A percentile compares a stretch with the other conserved stretches of the same genome.
Conservation (phyloP, 2,888 invertebrate species). For the Papilio elwesi region DNA sequence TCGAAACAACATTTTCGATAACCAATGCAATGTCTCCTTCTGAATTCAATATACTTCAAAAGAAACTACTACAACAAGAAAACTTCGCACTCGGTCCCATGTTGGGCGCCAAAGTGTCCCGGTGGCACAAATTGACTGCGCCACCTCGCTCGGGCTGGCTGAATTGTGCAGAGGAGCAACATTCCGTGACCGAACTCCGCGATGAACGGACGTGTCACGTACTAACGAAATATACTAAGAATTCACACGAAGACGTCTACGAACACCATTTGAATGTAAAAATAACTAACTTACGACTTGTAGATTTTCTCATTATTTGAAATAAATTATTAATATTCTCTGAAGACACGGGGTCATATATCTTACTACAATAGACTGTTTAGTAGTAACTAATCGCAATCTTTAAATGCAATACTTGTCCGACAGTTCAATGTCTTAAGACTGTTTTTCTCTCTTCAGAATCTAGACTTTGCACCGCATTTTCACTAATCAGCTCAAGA, state of each 20-base stretch:
- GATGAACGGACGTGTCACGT: constrained; percentile 65
- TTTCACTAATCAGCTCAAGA: too few species aligned
- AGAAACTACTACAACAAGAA: too few species aligned
- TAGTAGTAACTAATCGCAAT: too few species aligned
- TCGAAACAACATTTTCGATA: constrained; percentile 25
- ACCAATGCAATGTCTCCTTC: constrained; percentile 39
- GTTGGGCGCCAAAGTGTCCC: constrained; percentile 68
- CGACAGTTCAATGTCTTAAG: too few species aligned
- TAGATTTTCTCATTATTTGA: too few species aligned
- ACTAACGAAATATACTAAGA: constrained; percentile 64
- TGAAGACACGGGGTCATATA: too few species aligned
- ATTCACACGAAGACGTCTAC: constrained; percentile 48
- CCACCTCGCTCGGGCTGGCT: constrained; percentile 64
- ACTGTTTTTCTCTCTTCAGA: too few species aligned
- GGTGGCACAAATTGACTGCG: constrained; percentile 71
- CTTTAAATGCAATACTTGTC: too few species aligned
- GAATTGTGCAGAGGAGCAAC: constrained; percentile 60
- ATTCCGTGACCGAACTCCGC: constrained; percentile 72
- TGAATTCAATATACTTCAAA: constrained; percentile 44
- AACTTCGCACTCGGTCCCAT: constrained; percentile 48
- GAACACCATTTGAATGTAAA: constrained; percentile 17
- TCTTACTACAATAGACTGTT: too few species aligned
- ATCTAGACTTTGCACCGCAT: too few species aligned
- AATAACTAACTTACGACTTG: neutral
- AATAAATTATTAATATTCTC: too few species aligned